Percentiles rank a stretch among this genome's conserved stretches.
Conservation (phyloP, 2,888 invertebrate species). For the Nomada flava region DNA sequence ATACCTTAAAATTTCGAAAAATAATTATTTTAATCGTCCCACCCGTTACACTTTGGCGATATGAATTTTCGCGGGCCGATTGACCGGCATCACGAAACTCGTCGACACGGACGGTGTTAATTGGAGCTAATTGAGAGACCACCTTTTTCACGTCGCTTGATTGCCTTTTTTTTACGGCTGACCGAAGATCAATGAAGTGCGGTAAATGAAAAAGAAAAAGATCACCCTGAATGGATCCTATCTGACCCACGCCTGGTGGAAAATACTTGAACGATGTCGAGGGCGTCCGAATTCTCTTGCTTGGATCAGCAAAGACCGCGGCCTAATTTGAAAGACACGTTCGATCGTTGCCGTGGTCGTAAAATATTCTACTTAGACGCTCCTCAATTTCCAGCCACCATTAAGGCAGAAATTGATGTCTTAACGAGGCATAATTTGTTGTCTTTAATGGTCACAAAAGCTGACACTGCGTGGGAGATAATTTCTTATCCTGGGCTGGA, state of each 20-base stretch:
- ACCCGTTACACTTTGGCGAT: not conserved
- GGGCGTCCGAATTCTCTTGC: not conserved
- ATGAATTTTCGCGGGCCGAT: constrained; percentile 14
- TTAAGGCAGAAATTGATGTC: not conserved
- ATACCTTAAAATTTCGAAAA: no score
- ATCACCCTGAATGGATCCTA: constrained; percentile 1
- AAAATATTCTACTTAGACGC: not conserved
- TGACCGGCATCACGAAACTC: constrained; percentile 20
- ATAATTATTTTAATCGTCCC: no score
- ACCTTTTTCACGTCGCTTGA: constrained; percentile 40
- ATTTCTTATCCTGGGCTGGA: constrained; percentile 14
- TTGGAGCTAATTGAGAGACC: constrained; percentile 47
- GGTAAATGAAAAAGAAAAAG: constrained; percentile 20
- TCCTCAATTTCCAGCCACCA: not conserved
- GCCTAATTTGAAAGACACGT: not conserved
- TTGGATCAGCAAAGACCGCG: not conserved
- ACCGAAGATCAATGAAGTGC: constrained; percentile 44
- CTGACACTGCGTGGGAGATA: constrained; percentile 8
- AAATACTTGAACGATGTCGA: not conserved
- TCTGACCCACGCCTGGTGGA: constrained; percentile 2
- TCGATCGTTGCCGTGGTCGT: not conserved
- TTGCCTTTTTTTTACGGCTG: constrained; percentile 41
- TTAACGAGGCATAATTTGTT: constrained; percentile 19
- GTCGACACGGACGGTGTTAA: constrained; percentile 34
- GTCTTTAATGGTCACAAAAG: not conserved